These are phyloP conservation scores for Aspiorhynchus laticeps DNA, from an alignment of 2,113 vertebrate species.

Conservation along the genomic window DNA sequence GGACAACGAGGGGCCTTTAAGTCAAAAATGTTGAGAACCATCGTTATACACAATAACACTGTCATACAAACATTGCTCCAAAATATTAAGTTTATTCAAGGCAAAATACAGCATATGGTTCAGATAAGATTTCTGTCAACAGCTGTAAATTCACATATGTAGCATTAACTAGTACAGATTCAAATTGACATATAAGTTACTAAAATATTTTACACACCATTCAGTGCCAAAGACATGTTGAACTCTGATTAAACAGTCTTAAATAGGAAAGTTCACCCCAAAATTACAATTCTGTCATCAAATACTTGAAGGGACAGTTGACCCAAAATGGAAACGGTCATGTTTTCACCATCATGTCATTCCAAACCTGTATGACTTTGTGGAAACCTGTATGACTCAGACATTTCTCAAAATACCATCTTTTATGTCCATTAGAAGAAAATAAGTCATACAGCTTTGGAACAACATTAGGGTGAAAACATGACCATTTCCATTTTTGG, in stretches of 20 bases:
- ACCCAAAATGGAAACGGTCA: too few relatives aligned
- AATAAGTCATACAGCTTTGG: not conserved
- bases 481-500: not conserved
- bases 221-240: not conserved
- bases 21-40: not conserved
- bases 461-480: not conserved
- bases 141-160: slow-evolving; percentile 43
- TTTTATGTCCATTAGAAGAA: not conserved
- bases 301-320: too few relatives aligned
- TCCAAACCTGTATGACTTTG: not conserved
- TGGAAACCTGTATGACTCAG: not conserved
- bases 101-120: not conserved
- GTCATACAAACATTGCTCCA: not conserved
- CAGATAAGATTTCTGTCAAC: slow-evolving; percentile 20
- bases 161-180: slow-evolving; percentile 21
- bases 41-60: not conserved
- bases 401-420: not conserved
- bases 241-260: slow-evolving; percentile 1
- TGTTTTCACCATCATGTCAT: too few relatives aligned
- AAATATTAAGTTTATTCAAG: slow-evolving; percentile 27
- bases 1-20: not conserved
- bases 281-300: not conserved
- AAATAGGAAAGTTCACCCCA: not conserved
- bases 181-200: slow-evolving; percentile 43
- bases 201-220: slow-evolving; percentile 10